Evolutionary conservation across 2,113 vertebrate species (phyloP).

Genomic region (Tonatia bakeri): DNA sequence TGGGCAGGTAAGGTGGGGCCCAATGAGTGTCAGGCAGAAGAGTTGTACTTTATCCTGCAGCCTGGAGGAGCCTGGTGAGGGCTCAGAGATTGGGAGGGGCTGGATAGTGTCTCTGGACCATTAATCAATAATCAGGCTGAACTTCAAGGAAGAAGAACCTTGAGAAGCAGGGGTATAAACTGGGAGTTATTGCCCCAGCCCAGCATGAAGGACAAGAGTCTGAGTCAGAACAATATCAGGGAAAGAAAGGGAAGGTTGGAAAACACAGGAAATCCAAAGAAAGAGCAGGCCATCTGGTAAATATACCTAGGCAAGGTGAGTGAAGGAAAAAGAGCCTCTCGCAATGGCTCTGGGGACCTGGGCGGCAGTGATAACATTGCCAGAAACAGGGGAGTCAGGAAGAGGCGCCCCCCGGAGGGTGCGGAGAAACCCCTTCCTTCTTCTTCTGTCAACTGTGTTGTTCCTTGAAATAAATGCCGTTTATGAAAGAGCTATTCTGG

Average conservation of each 20-base stretch:
- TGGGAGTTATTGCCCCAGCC: background rate
- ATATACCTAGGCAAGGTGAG: background rate
- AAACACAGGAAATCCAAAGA: background rate
- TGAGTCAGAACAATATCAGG: background rate
- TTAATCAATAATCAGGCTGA: constrained; percentile 19
- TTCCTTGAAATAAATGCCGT: background rate
- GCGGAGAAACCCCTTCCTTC: background rate
- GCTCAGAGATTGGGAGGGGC: background rate
- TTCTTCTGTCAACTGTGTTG: background rate
- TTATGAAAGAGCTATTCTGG: background rate
- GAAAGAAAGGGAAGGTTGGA: background rate
- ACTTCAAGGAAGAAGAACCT: background rate
- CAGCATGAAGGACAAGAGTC: background rate
- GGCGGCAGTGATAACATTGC: background rate
- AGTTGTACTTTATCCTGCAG: constrained; percentile 36
- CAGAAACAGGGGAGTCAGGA: background rate
- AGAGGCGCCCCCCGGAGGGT: background rate
- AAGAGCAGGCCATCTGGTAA: background rate
- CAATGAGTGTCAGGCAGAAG: background rate
- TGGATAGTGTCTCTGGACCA: background rate
- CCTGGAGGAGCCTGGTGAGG: background rate
- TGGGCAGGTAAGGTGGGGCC: background rate
- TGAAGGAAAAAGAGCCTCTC: background rate
- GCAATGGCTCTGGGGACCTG: background rate
- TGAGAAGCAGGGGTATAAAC: background rate